These are phyloP conservation scores for Periplaneta americana DNA, from an alignment of 1,140 invertebrate species.

Conservation along the genomic window DNA sequence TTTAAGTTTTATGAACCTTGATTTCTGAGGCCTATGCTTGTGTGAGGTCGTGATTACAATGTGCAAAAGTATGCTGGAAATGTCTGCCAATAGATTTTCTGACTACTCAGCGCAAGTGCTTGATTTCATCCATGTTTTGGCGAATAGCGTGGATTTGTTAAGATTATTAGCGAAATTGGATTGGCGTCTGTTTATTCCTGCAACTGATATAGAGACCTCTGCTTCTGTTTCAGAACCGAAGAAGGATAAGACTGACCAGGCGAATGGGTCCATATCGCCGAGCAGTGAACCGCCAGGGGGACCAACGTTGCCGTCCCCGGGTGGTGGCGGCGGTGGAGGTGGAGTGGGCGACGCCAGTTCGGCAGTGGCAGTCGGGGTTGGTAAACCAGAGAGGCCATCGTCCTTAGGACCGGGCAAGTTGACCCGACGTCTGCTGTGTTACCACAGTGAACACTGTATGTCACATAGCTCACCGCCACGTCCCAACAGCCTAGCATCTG, in stretches of 20 bases:
- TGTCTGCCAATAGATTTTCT: too few relatives aligned
- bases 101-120: too few relatives aligned
- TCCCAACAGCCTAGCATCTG: not conserved
- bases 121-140: too few relatives aligned
- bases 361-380: slow-evolving; percentile 31
- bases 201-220: too few relatives aligned
- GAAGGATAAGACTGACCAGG: slow-evolving; percentile 83
- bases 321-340: slow-evolving; percentile 9
- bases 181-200: too few relatives aligned
- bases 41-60: too few relatives aligned
- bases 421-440: slow-evolving; percentile 62
- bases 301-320: slow-evolving; percentile 36
- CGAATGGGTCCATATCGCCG: slow-evolving; percentile 56
- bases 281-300: slow-evolving; percentile 48
- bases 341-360: slow-evolving; percentile 24
- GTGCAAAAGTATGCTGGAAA: too few relatives aligned
- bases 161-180: too few relatives aligned
- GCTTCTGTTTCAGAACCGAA: slow-evolving; percentile 69
- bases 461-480: slow-evolving; percentile 18
- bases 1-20: too few relatives aligned
- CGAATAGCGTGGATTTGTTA: too few relatives aligned
- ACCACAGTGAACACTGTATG: slow-evolving; percentile 63
- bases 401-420: slow-evolving; percentile 62
- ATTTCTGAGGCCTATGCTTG: too few relatives aligned
- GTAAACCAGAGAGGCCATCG: slow-evolving; percentile 63